Evolutionary conservation across 1,140 invertebrate species (phyloP).

Genomic region (Papilio dardanus): DNA sequence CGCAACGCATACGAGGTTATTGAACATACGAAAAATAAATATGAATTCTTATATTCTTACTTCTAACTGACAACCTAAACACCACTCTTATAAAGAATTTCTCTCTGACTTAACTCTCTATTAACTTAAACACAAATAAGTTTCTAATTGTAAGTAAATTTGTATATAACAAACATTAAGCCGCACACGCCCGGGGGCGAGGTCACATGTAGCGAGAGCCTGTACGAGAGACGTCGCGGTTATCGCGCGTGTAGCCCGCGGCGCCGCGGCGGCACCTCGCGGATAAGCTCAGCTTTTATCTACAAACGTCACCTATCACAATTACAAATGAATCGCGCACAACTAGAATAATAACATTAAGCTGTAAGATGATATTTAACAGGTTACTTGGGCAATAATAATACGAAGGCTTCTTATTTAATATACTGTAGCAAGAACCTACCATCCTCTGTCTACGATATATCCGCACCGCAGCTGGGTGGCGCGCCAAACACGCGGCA

Average conservation of each 20-base stretch:
- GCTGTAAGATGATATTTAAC: neutral
- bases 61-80: too few relatives aligned
- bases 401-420: neutral
- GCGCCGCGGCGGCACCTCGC: neutral
- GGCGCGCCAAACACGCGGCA: conserved; percentile 16
- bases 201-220: neutral
- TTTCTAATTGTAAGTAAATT: neutral
- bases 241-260: neutral
- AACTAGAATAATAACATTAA: neutral
- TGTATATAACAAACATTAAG: neutral
- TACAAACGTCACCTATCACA: neutral
- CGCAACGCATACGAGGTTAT: too few relatives aligned
- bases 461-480: neutral
- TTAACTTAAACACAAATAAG: neutral
- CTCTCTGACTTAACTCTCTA: too few relatives aligned
- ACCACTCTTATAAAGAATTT: too few relatives aligned
- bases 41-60: too few relatives aligned
- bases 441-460: neutral
- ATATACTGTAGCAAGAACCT: neutral
- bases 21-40: too few relatives aligned
- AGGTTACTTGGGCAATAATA: too few relatives aligned
- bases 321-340: neutral
- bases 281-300: conserved; percentile 3
- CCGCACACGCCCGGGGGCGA: neutral
- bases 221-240: neutral